Evolutionary conservation across 1,140 invertebrate species (phyloP), one percentile per base, ranked within the genome.

Genomic region (Zelostemma sp.): DNA sequence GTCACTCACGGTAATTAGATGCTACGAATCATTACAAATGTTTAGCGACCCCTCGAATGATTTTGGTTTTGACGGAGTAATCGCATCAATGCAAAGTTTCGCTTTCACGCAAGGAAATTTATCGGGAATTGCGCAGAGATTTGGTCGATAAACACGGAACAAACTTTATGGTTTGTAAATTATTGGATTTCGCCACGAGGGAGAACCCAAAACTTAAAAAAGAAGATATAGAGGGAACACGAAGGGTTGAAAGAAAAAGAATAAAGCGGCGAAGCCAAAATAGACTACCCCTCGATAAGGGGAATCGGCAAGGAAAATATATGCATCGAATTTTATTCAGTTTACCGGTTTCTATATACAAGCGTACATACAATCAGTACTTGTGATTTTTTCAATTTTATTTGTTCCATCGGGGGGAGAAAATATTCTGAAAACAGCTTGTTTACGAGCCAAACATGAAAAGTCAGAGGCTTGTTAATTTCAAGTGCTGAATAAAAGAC

Each of bases 1-100:
- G 54, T 57, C 51, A 67, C 60, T 60, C 41, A 28, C 41, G 25
- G 38, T 61, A 61, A 62, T 62, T 68, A 58, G 49, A 68, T 57
- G 57, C 51, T 61, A 55, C 45, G 15, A 41, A 2, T 35, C 33
- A 35, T 11, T 35, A 35, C 33, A 25, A 4, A 25, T 25, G 21
- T 25, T 25, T 8, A 25, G 21, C n/a, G n/a, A n/a, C n/a, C n/a
- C n/a, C n/a, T n/a, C 3, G 21, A 8, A 25, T 25, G 21, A 25
- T 25, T 25, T 25, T 8, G 3, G 21, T 25, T 25, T 25, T 25
- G 21, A 25, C 21, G 8, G 33, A 4, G 8, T 4, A 28, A 28
- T 28, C 25, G 25, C n/a, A 25, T 25, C 8, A 9, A 35, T 35
- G 6, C 11, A n/a, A 35, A 35, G 33, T 35, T 35, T 35, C 33